These are phyloP conservation scores for Liasis olivaceus DNA, from an alignment of 2,797 vertebrate genomes.

Conservation along the genomic window DNA sequence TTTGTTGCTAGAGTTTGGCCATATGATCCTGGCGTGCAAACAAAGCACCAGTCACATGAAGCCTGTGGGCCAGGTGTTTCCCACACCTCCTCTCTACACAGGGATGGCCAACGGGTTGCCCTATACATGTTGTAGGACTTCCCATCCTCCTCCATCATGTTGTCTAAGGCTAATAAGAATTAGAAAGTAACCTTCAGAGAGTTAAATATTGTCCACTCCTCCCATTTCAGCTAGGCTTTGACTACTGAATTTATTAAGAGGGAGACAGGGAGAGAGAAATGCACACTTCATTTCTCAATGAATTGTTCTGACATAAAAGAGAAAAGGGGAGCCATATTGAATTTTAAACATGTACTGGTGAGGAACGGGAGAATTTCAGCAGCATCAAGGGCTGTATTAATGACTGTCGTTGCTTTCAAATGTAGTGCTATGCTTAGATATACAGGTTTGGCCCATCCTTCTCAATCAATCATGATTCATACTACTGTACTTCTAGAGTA, in stretches of 20 bases:
- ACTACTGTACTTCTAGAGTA: background rate
- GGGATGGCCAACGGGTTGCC: background rate
- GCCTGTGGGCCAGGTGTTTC: background rate
- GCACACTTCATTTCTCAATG: background rate
- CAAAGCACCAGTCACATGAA: background rate
- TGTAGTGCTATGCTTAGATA: constrained; percentile 50
- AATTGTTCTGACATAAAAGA: background rate
- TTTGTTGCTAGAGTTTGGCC: background rate
- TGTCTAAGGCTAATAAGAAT: background rate
- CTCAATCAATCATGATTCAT: constrained; percentile 11
- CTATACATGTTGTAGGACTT: background rate
- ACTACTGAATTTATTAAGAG: background rate
- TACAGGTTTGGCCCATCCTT: background rate
- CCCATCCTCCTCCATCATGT: background rate
- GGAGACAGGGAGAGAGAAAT: too few relatives aligned
- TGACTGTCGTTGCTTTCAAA: constrained; percentile 39
- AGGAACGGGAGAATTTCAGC: constrained; percentile 20
- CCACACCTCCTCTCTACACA: background rate
- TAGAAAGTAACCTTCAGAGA: background rate
- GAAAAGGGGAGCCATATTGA: constrained; percentile 32
- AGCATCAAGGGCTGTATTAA: constrained; percentile 33
- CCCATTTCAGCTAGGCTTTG: background rate
- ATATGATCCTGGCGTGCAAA: background rate
- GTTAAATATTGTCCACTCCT: background rate
- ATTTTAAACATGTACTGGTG: constrained; percentile 16